A percentile compares a stretch with the other conserved stretches of the same genome.
phyloP scores from a whole-genome alignment of 2,113 vertebrate genomes.

The Mastomys coucha region DNA sequence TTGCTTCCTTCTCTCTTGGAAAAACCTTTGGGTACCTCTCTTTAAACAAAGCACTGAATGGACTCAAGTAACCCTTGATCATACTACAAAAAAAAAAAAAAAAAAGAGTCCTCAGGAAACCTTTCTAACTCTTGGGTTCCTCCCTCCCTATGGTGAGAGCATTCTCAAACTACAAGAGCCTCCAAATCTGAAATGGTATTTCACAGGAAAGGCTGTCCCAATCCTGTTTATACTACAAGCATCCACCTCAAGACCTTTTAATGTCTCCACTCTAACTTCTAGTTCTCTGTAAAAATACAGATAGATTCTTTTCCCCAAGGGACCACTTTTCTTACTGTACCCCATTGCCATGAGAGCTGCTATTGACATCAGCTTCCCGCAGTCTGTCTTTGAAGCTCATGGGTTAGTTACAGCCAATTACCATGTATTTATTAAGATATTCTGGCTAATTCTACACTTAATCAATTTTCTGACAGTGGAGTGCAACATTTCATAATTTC shows the following conservation, averaged over 20 bases:
- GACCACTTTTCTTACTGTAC: neutral
- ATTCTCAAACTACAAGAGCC: neutral
- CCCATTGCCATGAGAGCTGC: neutral
- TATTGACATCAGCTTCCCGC: neutral
- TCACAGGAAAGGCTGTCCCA: neutral
- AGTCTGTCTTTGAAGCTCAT: neutral
- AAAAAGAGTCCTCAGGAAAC: neutral
- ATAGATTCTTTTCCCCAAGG: neutral
- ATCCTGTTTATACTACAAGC: neutral
- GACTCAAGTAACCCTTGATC: neutral
- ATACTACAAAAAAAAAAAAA: neutral
- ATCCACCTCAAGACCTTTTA: neutral
- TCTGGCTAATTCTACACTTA: neutral
- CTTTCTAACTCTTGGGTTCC: neutral
- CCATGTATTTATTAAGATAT: neutral
- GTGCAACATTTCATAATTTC: slow-evolving; percentile 5
- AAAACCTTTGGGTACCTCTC: neutral
- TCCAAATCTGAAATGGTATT: neutral
- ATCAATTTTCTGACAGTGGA: neutral
- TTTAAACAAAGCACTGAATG: neutral
- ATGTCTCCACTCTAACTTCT: neutral
- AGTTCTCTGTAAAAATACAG: neutral
- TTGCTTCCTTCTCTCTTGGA: neutral
- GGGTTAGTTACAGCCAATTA: neutral
- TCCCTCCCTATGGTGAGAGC: neutral